These are phyloP conservation scores for Heliocidaris tuberculata DNA, from an alignment of 35 echinoderm and acorn worm genomes.

Conservation along the genomic window DNA sequence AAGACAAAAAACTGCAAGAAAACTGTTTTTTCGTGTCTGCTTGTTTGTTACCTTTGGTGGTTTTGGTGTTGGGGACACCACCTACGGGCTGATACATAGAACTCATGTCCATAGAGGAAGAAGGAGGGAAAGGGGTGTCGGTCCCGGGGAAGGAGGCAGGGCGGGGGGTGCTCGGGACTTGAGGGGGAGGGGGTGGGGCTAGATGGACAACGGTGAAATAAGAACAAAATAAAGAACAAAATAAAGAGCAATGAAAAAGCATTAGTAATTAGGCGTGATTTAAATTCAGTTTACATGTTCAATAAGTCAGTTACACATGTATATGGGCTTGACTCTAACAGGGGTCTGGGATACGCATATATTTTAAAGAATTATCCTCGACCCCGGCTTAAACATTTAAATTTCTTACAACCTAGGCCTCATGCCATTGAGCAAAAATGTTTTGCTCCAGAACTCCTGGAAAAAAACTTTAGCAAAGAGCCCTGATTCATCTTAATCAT, in stretches of 20 bases:
- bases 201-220: not conserved
- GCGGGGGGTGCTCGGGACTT: conserved; percentile 1
- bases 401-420: not conserved
- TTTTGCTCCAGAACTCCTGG: not conserved
- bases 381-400: too few species aligned
- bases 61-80: not conserved
- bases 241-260: conserved; percentile 11
- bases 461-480: not conserved
- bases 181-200: conserved; percentile 18
- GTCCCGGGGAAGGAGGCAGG: conserved; percentile 20
- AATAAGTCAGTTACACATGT: not conserved
- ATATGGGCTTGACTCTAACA: not conserved
- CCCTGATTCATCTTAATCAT: not conserved
- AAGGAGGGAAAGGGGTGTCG: not conserved
- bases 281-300: not conserved
- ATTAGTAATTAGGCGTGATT: conserved; percentile 5
- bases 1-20: conserved; percentile 4
- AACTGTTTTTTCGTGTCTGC: not conserved
- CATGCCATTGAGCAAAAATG: not conserved
- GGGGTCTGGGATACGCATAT: too few species aligned
- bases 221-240: conserved; percentile 7
- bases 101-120: not conserved
- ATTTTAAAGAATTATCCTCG: too few species aligned
- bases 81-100: not conserved
- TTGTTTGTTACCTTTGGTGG: conserved; percentile 1